phyloP scores from a whole-genome alignment of 2,797 vertebrate species.

The Cheirogaleus major region DNA sequence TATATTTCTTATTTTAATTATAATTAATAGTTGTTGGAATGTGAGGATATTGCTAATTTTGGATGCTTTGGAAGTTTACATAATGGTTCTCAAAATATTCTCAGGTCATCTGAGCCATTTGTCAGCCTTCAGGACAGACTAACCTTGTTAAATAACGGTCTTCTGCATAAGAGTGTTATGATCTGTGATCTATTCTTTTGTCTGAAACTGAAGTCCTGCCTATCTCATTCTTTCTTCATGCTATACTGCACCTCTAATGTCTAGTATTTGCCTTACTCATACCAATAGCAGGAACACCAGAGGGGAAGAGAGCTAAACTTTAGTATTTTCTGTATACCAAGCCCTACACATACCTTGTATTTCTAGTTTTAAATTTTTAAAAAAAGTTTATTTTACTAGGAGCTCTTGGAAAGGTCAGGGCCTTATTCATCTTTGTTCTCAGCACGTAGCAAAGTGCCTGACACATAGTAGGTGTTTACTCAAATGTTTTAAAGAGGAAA shows the following conservation, averaged over 20 bases:
- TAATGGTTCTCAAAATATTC: not conserved
- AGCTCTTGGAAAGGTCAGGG: not conserved
- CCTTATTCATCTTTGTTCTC: not conserved
- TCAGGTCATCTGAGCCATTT: not conserved
- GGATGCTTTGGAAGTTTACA: not conserved
- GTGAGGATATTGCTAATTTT: not conserved
- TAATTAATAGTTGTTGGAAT: not conserved
- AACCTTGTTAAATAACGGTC: not conserved
- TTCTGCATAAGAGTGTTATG: not conserved
- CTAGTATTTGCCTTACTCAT: not conserved
- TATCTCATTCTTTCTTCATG: not conserved
- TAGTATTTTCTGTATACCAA: not conserved
- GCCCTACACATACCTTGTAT: not conserved
- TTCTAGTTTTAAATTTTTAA: not conserved
- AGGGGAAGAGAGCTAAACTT: not conserved
- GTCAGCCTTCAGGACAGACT: not conserved
- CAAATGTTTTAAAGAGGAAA: not conserved
- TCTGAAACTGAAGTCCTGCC: not conserved
- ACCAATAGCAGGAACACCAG: not conserved
- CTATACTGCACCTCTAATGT: not conserved
- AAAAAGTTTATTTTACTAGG: not conserved
- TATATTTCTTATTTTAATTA: constrained; percentile 11
- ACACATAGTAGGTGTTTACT: not conserved
- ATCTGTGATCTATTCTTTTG: not conserved
- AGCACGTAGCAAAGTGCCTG: not conserved